These are phyloP conservation scores for Phanerotoma sp. DNA, from an alignment of 2,888 invertebrate species.

Conservation along the genomic window DNA sequence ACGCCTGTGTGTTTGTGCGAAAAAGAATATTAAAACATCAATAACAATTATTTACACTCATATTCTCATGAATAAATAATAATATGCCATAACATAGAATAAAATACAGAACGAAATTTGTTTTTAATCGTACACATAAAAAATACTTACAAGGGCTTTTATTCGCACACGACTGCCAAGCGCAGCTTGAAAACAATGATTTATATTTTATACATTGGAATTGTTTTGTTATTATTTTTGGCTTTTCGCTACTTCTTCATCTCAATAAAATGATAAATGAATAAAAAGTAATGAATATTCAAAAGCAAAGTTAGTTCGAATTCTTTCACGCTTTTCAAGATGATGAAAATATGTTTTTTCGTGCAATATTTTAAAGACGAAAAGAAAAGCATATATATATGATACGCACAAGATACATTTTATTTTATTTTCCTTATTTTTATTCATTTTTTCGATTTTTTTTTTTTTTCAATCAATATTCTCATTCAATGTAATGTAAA, in stretches of 20 bases:
- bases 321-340: slow-evolving; percentile 9
- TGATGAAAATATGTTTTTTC: not conserved
- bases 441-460: not conserved
- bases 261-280: not conserved
- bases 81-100: slow-evolving; percentile 11
- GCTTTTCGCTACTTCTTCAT: not conserved
- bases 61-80: slow-evolving; percentile 4
- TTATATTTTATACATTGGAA: slow-evolving; percentile 25
- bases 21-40: slow-evolving; percentile 4
- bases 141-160: slow-evolving; percentile 46
- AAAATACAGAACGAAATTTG: too few species aligned
- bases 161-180: slow-evolving; percentile 35
- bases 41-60: too few species aligned
- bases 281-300: slow-evolving; percentile 18
- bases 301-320: slow-evolving; percentile 12
- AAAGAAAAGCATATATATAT: not conserved
- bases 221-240: not conserved
- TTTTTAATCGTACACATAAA: slow-evolving; percentile 17
- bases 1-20: not conserved
- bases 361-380: not conserved
- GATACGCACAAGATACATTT: too few species aligned
- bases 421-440: not conserved
- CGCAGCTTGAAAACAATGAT: slow-evolving; percentile 49
- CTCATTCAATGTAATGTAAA: not conserved
- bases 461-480: not conserved